phyloP scores from a whole-genome alignment of 2,113 vertebrate genomes.

The Eulemur macaco region DNA sequence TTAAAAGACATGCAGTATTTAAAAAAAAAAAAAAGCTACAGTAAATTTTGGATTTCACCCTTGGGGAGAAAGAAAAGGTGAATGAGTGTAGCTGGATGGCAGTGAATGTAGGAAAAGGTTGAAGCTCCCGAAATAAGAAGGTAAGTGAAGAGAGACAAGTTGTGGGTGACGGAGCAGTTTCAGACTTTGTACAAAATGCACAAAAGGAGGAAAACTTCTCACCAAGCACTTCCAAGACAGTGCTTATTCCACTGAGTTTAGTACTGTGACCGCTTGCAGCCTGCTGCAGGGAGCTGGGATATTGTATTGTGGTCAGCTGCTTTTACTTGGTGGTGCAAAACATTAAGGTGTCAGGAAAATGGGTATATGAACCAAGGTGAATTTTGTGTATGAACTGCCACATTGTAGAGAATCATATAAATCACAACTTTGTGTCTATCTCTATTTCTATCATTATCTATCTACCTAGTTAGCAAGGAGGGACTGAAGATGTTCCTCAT shows the following conservation, averaged over 20 bases:
- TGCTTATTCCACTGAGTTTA: background rate
- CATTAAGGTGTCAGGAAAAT: background rate
- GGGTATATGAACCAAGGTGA: background rate
- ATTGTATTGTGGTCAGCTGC: background rate
- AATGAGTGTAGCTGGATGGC: background rate
- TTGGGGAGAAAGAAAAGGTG: background rate
- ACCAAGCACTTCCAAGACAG: background rate
- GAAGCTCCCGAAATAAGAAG: background rate
- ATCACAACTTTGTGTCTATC: background rate
- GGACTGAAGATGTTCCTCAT: background rate
- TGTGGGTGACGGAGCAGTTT: background rate
- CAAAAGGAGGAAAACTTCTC: background rate
- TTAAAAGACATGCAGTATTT: background rate
- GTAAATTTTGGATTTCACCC: background rate
- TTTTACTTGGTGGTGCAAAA: background rate
- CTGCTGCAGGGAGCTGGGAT: background rate
- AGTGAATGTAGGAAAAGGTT: background rate
- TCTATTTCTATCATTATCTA: background rate
- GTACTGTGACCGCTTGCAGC: no score
- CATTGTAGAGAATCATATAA: background rate
- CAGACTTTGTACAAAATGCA: background rate
- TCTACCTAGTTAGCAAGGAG: background rate
- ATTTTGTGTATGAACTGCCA: background rate
- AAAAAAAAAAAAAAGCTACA: background rate
- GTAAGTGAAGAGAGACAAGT: background rate